These are phyloP conservation scores for Dione vanillae DNA, from an alignment of 2,888 invertebrate species.

Conservation along the genomic window DNA sequence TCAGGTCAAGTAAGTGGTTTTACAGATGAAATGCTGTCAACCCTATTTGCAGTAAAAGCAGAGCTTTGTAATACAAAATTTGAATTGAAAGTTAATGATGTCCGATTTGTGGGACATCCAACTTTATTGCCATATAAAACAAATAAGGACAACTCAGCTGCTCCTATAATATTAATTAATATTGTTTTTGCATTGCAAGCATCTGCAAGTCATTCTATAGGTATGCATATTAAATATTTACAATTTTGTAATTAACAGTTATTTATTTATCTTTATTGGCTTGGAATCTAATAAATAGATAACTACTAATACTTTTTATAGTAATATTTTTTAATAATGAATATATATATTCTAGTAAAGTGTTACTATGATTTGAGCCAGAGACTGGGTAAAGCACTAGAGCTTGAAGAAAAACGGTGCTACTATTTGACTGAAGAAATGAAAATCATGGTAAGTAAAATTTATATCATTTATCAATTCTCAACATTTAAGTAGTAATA, in stretches of 20 bases:
- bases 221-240: constrained; percentile 60
- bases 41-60: constrained; percentile 94
- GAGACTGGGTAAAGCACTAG: constrained; percentile 92
- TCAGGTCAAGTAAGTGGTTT: constrained; percentile 88
- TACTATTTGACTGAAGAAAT: constrained; percentile 95
- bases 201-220: constrained; percentile 94
- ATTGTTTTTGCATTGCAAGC: constrained; percentile 96
- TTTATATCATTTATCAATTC: constrained; percentile 48
- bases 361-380: constrained; percentile 97
- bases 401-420: constrained; percentile 95
- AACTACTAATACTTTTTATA: neutral
- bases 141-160: constrained; percentile 87
- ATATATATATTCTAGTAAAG: constrained; percentile 84
- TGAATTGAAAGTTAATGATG: constrained; percentile 97
- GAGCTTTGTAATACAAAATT: constrained; percentile 96
- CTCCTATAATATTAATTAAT: constrained; percentile 90
- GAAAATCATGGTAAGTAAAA: constrained; percentile 89
- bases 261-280: neutral
- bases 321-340: neutral
- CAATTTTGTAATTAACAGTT: neutral
- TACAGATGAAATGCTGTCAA: constrained; percentile 93
- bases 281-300: neutral
- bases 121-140: constrained; percentile 89
- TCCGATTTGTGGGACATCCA: constrained; percentile 97
- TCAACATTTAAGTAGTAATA: constrained; percentile 22